Evolutionary conservation across 1,140 invertebrate genomes (phyloP).

Genomic region (Matsumurasca onukii): DNA sequence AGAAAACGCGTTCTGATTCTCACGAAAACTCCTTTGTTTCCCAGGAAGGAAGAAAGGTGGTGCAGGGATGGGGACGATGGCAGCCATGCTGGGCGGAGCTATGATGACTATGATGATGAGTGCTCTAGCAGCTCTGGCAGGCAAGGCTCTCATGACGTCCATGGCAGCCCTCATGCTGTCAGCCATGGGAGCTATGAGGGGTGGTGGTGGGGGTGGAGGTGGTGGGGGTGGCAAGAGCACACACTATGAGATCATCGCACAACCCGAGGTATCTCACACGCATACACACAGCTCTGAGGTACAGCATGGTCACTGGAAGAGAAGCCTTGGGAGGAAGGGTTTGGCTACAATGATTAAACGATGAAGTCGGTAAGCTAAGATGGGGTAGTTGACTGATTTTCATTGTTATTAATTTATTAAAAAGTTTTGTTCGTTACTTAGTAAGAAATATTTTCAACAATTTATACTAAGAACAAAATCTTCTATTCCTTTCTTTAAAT

Average conservation of each 20-base stretch:
- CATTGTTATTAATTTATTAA: no score
- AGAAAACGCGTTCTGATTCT: no score
- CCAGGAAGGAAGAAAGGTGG: conserved; percentile 41
- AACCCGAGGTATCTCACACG: conserved; percentile 67
- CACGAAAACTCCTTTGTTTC: no score
- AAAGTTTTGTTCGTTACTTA: no score
- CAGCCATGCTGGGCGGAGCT: conserved; percentile 60
- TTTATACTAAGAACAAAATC: no score
- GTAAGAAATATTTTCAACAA: no score
- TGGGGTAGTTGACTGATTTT: no score
- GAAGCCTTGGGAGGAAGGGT: no score
- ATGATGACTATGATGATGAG: conserved; percentile 71
- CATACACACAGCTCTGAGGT: conserved; percentile 71
- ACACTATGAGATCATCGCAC: conserved; percentile 80
- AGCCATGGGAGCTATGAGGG: conserved; percentile 71
- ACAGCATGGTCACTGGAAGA: conserved; percentile 27
- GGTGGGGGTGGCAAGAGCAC: conserved; percentile 63
- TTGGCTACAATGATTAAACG: no score
- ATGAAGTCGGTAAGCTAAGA: no score
- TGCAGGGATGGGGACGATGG: conserved; percentile 41
- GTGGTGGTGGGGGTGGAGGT: conserved; percentile 58
- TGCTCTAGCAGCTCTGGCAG: conserved; percentile 70
- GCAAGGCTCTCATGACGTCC: conserved; percentile 79
- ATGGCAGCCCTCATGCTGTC: conserved; percentile 75
- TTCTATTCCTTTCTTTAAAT: no score